A percentile compares a stretch with the other conserved stretches of the same genome.
phyloP scores from a whole-genome alignment of 1,140 invertebrate genomes.

The Laodelphax striatellus region DNA sequence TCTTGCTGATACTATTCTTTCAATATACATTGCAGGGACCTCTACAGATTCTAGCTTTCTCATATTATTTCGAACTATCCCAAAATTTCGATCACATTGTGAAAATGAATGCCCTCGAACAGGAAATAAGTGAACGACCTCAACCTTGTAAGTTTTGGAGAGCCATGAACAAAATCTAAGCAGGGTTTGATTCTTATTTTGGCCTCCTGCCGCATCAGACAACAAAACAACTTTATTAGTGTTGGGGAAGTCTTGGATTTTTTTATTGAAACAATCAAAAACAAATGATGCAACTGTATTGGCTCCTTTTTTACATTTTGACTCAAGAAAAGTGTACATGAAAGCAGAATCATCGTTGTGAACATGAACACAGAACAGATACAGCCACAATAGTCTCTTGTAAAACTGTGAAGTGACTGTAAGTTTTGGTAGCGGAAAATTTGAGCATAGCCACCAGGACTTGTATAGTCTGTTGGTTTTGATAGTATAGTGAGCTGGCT shows the following conservation, averaged over 20 bases:
- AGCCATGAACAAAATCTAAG: slow-evolving; percentile 9
- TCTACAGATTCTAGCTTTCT: slow-evolving; percentile 10
- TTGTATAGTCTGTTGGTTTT: slow-evolving; percentile 6
- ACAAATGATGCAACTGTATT: slow-evolving; percentile 6
- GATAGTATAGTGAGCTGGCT: slow-evolving; percentile 1
- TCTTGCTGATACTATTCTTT: background rate
- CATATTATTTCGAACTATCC: slow-evolving; percentile 11
- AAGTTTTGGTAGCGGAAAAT: slow-evolving; percentile 14
- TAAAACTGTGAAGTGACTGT: slow-evolving; percentile 15
- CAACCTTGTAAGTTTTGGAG: slow-evolving; percentile 1
- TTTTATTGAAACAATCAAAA: background rate
- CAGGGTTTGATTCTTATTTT: too few species aligned
- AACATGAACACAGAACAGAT: slow-evolving; percentile 13
- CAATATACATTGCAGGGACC: background rate
- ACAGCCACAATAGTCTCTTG: slow-evolving; percentile 13
- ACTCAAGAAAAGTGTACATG: slow-evolving; percentile 12
- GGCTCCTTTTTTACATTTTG: slow-evolving; percentile 5
- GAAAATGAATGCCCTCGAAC: slow-evolving; percentile 16
- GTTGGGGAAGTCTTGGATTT: too few species aligned
- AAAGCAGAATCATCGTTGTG: slow-evolving; percentile 8
- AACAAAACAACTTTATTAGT: too few species aligned
- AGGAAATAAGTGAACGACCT: slow-evolving; percentile 16
- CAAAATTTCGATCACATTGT: slow-evolving; percentile 20
- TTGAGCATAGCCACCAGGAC: slow-evolving; percentile 16
- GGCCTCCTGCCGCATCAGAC: too few species aligned